Evolutionary conservation across 2,113 vertebrate genomes (phyloP).

Genomic region (Burhinus bistriatus): DNA sequence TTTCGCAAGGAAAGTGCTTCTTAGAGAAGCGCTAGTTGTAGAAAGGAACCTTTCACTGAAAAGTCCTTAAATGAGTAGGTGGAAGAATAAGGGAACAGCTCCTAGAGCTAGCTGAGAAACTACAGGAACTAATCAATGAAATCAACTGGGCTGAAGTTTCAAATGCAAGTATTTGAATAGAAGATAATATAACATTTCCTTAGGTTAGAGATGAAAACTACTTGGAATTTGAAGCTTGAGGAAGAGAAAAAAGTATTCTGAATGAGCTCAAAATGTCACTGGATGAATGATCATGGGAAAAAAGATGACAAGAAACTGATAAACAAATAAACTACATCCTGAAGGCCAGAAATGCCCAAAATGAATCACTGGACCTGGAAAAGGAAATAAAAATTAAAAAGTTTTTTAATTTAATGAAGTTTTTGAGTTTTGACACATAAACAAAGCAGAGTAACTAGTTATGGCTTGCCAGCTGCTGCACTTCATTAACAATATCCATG

Average conservation of each 20-base stretch:
- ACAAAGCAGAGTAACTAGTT: neutral
- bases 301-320: neutral
- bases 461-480: neutral
- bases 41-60: neutral
- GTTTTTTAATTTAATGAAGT: neutral
- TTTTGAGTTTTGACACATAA: neutral
- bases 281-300: neutral
- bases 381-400: neutral
- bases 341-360: neutral
- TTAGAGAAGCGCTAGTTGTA: rapidly evolving
- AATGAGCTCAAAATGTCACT: neutral
- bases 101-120: neutral
- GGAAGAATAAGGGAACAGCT: neutral
- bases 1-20: neutral
- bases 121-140: neutral
- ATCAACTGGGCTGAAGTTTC: neutral
- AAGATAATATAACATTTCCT: neutral
- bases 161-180: neutral
- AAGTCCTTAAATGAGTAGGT: neutral
- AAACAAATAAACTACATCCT: neutral
- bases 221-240: neutral
- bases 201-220: neutral
- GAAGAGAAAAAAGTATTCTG: neutral
- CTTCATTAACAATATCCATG: neutral
- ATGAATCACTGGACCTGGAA: neutral